Percentiles rank a stretch among this genome's conserved stretches.
Evolutionary conservation across 1,140 invertebrate species (phyloP).

Genomic region (Ephestia elutella): DNA sequence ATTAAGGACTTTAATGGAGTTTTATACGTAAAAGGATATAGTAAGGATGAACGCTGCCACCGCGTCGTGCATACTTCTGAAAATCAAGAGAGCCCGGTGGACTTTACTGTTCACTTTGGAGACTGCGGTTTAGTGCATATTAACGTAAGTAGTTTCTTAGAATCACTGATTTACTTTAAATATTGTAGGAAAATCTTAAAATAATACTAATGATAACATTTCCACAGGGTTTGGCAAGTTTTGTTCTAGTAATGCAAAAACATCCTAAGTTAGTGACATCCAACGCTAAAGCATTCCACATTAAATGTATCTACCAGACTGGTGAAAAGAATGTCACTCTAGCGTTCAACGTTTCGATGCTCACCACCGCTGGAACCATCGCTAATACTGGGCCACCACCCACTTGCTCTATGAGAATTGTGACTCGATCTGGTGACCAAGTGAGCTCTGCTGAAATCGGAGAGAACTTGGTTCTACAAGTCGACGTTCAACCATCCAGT

Average conservation of each 20-base stretch:
- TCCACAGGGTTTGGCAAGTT: slow-evolving; percentile 89
- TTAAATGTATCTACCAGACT: slow-evolving; percentile 95
- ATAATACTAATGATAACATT: slow-evolving; percentile 11
- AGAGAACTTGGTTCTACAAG: slow-evolving; percentile 91
- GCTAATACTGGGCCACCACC: slow-evolving; percentile 96
- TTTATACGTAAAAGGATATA: slow-evolving; percentile 94
- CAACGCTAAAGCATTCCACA: slow-evolving; percentile 95
- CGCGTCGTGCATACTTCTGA: slow-evolving; percentile 84
- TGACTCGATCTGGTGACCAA: slow-evolving; percentile 89
- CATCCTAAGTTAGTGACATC: slow-evolving; percentile 96
- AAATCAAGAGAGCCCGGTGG: slow-evolving; percentile 80
- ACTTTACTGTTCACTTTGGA: slow-evolving; percentile 94
- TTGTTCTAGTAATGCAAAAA: slow-evolving; percentile 94
- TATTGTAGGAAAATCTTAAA: not conserved
- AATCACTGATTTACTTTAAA: too few relatives aligned
- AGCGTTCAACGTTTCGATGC: slow-evolving; percentile 95
- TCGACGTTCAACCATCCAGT: slow-evolving; percentile 94
- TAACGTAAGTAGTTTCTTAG: slow-evolving; percentile 79
- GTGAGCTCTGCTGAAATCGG: slow-evolving; percentile 94
- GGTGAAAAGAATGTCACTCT: slow-evolving; percentile 94
- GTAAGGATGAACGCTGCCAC: slow-evolving; percentile 92
- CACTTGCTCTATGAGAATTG: slow-evolving; percentile 93
- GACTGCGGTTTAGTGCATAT: slow-evolving; percentile 93
- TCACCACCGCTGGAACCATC: slow-evolving; percentile 95
- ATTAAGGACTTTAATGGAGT: slow-evolving; percentile 92